Percentiles rank a stretch among this genome's conserved stretches.
Conservation (phyloP, 2,797 vertebrate genomes). For the Anableps anableps region DNA sequence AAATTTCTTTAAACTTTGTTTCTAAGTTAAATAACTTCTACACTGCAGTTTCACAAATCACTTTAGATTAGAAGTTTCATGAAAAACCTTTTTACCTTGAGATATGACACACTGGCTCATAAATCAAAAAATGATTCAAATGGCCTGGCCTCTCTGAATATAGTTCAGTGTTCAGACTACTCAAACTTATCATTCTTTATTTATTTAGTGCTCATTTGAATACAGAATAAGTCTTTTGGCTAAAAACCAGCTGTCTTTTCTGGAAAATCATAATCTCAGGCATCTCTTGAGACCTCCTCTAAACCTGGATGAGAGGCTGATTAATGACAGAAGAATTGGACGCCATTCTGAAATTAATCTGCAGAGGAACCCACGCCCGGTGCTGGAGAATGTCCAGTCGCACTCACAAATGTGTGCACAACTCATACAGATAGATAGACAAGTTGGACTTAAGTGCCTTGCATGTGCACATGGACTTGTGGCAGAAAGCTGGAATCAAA, state of each 20-base stretch:
- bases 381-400: not conserved
- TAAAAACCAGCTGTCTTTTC: not conserved
- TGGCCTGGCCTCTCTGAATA: too few relatives aligned
- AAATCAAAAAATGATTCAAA: not conserved
- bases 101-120: not conserved
- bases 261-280: constrained; percentile 37
- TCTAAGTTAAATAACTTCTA: not conserved
- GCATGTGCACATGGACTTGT: not conserved
- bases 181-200: not conserved
- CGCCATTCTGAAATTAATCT: constrained; percentile 62
- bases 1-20: not conserved
- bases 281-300: constrained; percentile 14
- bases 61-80: not conserved
- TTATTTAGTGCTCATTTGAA: not conserved
- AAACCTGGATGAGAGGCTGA: constrained; percentile 44
- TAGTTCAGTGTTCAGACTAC: not conserved
- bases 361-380: constrained; percentile 56
- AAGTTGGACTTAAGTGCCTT: not conserved
- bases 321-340: constrained; percentile 64
- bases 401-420: not conserved
- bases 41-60: not conserved
- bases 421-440: not conserved
- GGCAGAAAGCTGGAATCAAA: not conserved
- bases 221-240: not conserved
- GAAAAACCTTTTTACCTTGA: not conserved